These are phyloP conservation scores for Oncorhynchus nerka DNA, from an alignment of 2,113 vertebrate genomes.

Conservation along the genomic window DNA sequence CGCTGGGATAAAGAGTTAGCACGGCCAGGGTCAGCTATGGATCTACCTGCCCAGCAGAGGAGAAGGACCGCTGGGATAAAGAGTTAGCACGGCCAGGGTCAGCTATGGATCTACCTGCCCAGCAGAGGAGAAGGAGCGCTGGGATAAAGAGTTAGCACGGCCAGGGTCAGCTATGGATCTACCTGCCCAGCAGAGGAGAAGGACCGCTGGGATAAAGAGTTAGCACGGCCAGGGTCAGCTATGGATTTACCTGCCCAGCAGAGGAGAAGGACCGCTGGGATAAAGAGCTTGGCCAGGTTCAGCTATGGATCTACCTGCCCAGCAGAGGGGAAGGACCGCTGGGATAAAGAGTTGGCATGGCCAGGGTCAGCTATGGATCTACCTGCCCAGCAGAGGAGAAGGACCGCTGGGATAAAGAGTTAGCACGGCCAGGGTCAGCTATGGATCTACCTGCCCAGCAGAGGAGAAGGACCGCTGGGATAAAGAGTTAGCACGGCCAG, in stretches of 20 bases:
- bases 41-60: slow-evolving; percentile 55
- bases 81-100: slow-evolving; percentile 31
- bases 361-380: neutral
- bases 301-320: slow-evolving; percentile 39
- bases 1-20: slow-evolving; percentile 57
- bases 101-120: slow-evolving; percentile 38
- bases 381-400: slow-evolving; percentile 78
- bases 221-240: slow-evolving; percentile 28
- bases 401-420: slow-evolving; percentile 67
- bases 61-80: slow-evolving; percentile 55
- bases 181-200: slow-evolving; percentile 46
- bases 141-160: slow-evolving; percentile 49
- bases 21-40: slow-evolving; percentile 17
- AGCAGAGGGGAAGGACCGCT: slow-evolving; percentile 34
- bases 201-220: slow-evolving; percentile 57
- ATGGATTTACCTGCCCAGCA: slow-evolving; percentile 58
- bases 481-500: slow-evolving; percentile 34
- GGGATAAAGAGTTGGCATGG: slow-evolving; percentile 23
- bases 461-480: slow-evolving; percentile 71
- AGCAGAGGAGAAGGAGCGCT: slow-evolving; percentile 53
- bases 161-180: slow-evolving; percentile 1
- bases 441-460: slow-evolving; percentile 51
- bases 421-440: slow-evolving; percentile 21
- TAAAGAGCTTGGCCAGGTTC: slow-evolving; percentile 33
- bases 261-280: slow-evolving; percentile 54